Percentiles rank a stretch among this genome's conserved stretches.
phyloP scores from a whole-genome alignment of 2,113 vertebrate genomes.

The Callospermophilus lateralis region DNA sequence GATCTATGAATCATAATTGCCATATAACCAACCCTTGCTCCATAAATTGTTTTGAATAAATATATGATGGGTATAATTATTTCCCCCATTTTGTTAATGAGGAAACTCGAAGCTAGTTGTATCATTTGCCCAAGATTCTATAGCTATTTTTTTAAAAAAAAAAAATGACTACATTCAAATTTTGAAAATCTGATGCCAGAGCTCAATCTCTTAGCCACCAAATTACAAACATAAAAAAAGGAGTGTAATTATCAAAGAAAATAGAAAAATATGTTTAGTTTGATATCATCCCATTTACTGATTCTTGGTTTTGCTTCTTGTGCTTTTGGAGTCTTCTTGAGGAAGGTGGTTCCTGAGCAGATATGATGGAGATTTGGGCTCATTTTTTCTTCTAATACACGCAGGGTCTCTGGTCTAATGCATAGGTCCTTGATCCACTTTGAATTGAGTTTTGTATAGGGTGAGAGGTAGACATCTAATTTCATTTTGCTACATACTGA shows the following conservation, averaged over 20 bases:
- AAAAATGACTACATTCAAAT: background rate
- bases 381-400: too few species aligned
- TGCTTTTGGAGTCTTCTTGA: too few species aligned
- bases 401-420: too few species aligned
- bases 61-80: background rate
- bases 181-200: background rate
- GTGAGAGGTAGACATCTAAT: too few species aligned
- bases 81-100: background rate
- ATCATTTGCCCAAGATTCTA: background rate
- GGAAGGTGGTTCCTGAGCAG: too few species aligned
- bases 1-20: background rate
- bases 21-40: background rate
- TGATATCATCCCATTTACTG: too few species aligned
- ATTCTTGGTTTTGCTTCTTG: too few species aligned
- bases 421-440: too few species aligned
- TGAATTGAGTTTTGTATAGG: too few species aligned
- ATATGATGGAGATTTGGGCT: too few species aligned
- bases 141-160: background rate
- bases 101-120: background rate
- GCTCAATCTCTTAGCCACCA: background rate
- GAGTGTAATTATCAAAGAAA: background rate
- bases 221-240: background rate
- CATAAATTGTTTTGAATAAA: slow-evolving; percentile 28
- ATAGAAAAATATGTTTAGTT: background rate
- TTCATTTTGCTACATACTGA: too few species aligned